Percentiles rank a stretch among this genome's conserved stretches.
phyloP scores from a whole-genome alignment of 2,888 invertebrate genomes.

The Drosophila cyrtoloma region DNA sequence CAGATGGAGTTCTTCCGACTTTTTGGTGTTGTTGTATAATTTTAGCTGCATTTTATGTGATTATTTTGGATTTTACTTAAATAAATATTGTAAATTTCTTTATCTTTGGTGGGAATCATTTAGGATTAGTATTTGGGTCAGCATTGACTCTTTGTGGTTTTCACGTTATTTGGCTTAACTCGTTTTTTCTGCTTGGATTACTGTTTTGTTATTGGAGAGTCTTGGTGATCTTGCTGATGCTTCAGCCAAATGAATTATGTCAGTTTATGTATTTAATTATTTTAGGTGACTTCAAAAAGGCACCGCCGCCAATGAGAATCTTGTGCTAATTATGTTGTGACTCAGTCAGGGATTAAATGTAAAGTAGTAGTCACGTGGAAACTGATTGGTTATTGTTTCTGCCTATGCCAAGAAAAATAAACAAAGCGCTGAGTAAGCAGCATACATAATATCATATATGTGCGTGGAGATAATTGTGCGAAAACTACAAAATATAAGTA shows the following conservation, averaged over 20 bases:
- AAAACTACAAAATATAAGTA: not conserved
- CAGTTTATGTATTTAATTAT: constrained; percentile 80
- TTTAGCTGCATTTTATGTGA: constrained; percentile 42
- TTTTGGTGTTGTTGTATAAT: constrained; percentile 14
- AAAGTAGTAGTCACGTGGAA: constrained; percentile 22
- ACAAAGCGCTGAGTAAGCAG: constrained; percentile 4
- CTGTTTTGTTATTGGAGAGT: constrained; percentile 24
- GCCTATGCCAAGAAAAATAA: constrained; percentile 5
- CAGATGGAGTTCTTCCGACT: constrained; percentile 13
- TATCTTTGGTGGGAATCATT: constrained; percentile 56
- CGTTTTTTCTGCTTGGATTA: constrained; percentile 33
- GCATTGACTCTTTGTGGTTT: constrained; percentile 44
- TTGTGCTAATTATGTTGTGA: constrained; percentile 73
- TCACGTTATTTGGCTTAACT: constrained; percentile 30
- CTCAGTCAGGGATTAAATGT: constrained; percentile 66
- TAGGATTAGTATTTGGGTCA: constrained; percentile 70
- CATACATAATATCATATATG: not conserved
- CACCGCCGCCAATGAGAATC: constrained; percentile 29
- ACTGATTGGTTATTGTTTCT: constrained; percentile 3
- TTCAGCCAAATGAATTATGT: constrained; percentile 76
- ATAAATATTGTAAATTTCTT: constrained; percentile 58
- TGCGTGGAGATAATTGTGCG: not conserved
- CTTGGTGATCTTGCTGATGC: constrained; percentile 45
- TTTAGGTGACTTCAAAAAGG: constrained; percentile 59
- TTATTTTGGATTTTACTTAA: constrained; percentile 54